phyloP scores from a whole-genome alignment of 2,888 invertebrate species.

The Ectemnius lituratus region DNA sequence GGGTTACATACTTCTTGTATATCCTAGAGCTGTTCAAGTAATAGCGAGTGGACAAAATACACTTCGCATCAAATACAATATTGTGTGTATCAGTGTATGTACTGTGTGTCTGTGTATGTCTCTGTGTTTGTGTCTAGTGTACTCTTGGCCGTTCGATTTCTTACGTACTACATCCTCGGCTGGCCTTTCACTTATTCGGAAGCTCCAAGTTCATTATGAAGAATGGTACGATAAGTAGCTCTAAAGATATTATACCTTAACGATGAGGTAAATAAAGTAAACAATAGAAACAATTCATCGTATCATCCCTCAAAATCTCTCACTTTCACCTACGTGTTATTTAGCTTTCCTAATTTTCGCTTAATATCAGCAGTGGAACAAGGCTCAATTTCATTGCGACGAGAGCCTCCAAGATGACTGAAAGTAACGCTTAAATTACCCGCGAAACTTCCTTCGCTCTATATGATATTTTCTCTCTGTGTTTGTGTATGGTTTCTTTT shows the following conservation, averaged over 20 bases:
- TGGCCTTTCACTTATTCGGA: background rate
- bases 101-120: no score
- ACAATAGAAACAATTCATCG: no score
- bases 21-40: conserved; percentile 31
- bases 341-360: no score
- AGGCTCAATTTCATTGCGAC: background rate
- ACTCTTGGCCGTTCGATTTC: conserved; percentile 13
- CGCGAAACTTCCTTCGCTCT: conserved; percentile 1
- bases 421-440: background rate
- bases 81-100: no score
- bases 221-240: no score
- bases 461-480: conserved; percentile 14
- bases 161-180: conserved; percentile 13
- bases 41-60: conserved; percentile 11
- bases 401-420: background rate
- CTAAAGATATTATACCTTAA: background rate
- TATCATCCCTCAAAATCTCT: no score
- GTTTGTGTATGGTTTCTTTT: no score
- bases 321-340: no score
- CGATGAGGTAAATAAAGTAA: no score
- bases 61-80: no score
- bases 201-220: no score
- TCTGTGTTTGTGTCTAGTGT: background rate
- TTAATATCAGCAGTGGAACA: no score
- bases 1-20: conserved; percentile 35